Conservation (phyloP, 1,140 invertebrate genomes). For the Bacillus rossius region DNA sequence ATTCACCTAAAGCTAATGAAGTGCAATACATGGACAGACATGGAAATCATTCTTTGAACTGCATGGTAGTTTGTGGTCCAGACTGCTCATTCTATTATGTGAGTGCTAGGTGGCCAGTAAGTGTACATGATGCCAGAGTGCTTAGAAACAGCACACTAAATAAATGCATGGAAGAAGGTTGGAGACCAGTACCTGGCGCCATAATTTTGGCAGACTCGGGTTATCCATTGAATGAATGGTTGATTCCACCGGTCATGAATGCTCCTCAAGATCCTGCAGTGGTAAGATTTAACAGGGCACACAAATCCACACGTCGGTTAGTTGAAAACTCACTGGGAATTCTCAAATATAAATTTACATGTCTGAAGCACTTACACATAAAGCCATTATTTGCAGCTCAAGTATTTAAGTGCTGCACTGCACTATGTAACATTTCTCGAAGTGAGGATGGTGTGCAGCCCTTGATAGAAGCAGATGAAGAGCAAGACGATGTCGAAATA, state of each 20-base stretch:
- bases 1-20: slow-evolving; percentile 18
- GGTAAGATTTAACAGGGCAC: slow-evolving; percentile 10
- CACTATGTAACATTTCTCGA: no score
- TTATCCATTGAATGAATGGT: slow-evolving; percentile 20
- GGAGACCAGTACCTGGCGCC: slow-evolving; percentile 15
- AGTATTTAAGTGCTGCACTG: no score
- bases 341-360: no score
- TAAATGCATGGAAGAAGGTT: slow-evolving; percentile 5
- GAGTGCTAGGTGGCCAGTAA: slow-evolving; percentile 13
- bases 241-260: slow-evolving; percentile 17
- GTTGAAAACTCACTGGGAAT: no score
- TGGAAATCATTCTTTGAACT: slow-evolving; percentile 28
- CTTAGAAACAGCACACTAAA: no score
- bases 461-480: no score
- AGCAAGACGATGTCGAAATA: no score
- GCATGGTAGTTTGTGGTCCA: slow-evolving; percentile 17
- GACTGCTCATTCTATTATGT: slow-evolving; percentile 13
- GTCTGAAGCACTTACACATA: no score
- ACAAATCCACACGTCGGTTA: slow-evolving; percentile 23
- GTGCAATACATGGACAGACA: slow-evolving; percentile 23
- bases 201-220: slow-evolving; percentile 21
- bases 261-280: slow-evolving; percentile 2
- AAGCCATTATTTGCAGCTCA: no score
- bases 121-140: slow-evolving; percentile 14
- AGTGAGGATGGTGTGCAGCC: no score